phyloP scores from a whole-genome alignment of 2,797 vertebrate species.

The Chloroceryle amazona region DNA sequence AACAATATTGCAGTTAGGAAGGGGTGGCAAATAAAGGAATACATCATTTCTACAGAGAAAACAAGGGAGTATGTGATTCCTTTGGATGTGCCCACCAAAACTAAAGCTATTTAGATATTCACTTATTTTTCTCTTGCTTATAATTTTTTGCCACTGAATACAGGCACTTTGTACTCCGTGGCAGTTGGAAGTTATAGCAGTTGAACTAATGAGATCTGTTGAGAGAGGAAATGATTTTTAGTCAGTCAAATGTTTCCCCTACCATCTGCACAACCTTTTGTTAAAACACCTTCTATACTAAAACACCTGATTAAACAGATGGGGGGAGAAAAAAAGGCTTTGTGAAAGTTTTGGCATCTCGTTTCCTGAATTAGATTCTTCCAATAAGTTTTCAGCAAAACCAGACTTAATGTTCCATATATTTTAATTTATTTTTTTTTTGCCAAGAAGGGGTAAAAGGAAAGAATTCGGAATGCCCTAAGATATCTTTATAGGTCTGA shows the following conservation, averaged over 20 bases:
- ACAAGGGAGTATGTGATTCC: not conserved
- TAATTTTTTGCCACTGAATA: not conserved
- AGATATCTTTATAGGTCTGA: not conserved
- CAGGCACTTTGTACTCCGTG: not conserved
- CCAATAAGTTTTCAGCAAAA: constrained; percentile 31
- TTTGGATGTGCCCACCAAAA: fast-evolving
- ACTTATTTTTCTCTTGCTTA: not conserved
- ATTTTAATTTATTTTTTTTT: not conserved
- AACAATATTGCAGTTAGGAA: not conserved
- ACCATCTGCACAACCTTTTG: constrained; percentile 65
- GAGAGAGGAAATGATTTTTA: constrained; percentile 62
- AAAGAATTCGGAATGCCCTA: not conserved
- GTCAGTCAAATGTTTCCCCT: constrained; percentile 37
- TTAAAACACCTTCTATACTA: constrained; percentile 41
- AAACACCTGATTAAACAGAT: constrained; percentile 71
- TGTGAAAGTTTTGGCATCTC: constrained; percentile 53
- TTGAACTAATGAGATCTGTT: constrained; percentile 30
- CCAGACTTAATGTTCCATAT: not conserved
- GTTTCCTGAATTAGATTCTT: constrained; percentile 23
- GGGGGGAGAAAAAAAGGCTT: constrained; percentile 33
- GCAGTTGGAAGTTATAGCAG: constrained; percentile 29
- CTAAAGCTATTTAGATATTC: not conserved
- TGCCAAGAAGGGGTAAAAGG: not conserved
- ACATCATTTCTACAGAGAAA: not conserved
- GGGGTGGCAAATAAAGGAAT: not conserved